Evolutionary conservation across 2,113 vertebrate genomes (phyloP).

Genomic region (Triplophysa siluroides): DNA sequence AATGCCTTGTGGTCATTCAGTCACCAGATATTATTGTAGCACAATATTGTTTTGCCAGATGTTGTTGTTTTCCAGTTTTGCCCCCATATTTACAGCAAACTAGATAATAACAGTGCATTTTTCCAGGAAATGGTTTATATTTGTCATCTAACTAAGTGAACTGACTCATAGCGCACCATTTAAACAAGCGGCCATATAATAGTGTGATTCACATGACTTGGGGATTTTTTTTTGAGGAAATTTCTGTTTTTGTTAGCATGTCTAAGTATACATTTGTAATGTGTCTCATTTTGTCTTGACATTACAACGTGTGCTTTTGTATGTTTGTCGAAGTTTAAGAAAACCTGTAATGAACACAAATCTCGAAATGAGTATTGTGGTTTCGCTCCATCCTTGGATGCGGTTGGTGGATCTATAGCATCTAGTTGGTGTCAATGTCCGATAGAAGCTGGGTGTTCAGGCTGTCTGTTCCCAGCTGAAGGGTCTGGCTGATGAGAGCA

Average conservation of each 20-base stretch:
- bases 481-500: slow-evolving; percentile 72
- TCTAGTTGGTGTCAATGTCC: slow-evolving; percentile 73
- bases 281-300: neutral
- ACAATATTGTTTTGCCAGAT: slow-evolving; percentile 40
- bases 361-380: neutral
- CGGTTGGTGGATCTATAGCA: slow-evolving; percentile 64
- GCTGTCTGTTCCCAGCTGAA: slow-evolving; percentile 67
- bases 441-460: slow-evolving; percentile 62
- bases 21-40: slow-evolving; percentile 33
- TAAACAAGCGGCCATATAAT: slow-evolving; percentile 4
- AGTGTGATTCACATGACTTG: slow-evolving; percentile 10
- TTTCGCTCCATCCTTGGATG: slow-evolving; percentile 58
- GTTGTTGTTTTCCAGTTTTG: slow-evolving; percentile 34
- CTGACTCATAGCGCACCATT: slow-evolving; percentile 45
- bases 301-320: neutral
- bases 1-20: slow-evolving; percentile 17
- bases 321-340: neutral
- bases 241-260: slow-evolving; percentile 21
- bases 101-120: slow-evolving; percentile 38
- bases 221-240: neutral
- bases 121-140: slow-evolving; percentile 63
- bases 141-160: slow-evolving; percentile 49
- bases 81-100: slow-evolving; percentile 43
- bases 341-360: too few species aligned
- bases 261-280: neutral